Percentiles rank a stretch among this genome's conserved stretches.
phyloP scores from a whole-genome alignment of 2,113 vertebrate species.

The Ciconia boyciana region DNA sequence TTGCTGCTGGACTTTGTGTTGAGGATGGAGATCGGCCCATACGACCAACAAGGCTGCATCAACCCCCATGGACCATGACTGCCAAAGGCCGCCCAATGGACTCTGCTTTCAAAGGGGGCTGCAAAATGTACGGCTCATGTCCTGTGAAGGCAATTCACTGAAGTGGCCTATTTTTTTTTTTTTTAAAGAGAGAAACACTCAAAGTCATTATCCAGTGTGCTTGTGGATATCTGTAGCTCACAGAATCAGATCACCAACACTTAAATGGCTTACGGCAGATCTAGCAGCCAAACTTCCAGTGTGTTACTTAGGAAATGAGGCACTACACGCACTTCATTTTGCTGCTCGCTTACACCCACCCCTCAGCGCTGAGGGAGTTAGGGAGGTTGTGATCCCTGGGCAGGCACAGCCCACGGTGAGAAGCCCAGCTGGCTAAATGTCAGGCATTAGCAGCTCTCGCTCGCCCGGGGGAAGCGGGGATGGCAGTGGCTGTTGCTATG shows the following conservation, averaged over 20 bases:
- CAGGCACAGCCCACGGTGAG: not conserved
- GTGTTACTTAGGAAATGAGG: not conserved
- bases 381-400: not conserved
- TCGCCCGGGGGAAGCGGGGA: not conserved
- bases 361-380: not conserved
- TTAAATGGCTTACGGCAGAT: not conserved
- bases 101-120: not conserved
- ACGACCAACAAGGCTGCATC: not conserved
- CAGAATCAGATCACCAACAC: not conserved
- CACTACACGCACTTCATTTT: rapidly evolving
- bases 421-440: slow-evolving; percentile 24
- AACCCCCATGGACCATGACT: rapidly evolving
- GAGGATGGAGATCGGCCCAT: not conserved
- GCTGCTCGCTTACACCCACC: not conserved
- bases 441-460: slow-evolving; percentile 10
- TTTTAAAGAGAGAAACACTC: not conserved
- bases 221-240: not conserved
- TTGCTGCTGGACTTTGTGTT: not conserved
- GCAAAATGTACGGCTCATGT: not conserved
- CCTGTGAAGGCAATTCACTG: not conserved
- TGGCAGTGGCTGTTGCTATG: slow-evolving; percentile 56
- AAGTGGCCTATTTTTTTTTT: not conserved
- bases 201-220: not conserved
- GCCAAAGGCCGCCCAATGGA: not conserved
- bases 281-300: not conserved